phyloP scores from a whole-genome alignment of 2,797 vertebrate species.

The Acipenser oxyrinchus region DNA sequence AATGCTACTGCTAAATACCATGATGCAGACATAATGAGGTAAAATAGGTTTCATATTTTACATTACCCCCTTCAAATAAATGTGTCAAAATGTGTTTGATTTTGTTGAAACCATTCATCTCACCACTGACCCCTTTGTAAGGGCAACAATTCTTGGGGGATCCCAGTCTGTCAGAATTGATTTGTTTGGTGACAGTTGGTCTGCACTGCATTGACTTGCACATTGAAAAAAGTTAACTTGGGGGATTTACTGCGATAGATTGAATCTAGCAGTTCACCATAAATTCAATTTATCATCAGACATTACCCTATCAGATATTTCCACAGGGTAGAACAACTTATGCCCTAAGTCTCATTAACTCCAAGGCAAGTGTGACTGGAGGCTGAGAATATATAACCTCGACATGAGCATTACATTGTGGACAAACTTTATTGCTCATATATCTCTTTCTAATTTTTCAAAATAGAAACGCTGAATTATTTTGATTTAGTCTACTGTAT shows the following conservation, averaged over 20 bases:
- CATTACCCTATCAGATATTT: constrained; percentile 59
- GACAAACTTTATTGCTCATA: constrained; percentile 43
- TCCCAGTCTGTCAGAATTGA: constrained; percentile 52
- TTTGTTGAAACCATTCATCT: constrained; percentile 29
- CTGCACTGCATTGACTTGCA: constrained; percentile 37
- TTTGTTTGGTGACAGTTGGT: constrained; percentile 65
- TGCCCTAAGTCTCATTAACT: constrained; percentile 60
- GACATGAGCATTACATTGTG: constrained; percentile 34
- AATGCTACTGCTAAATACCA: not conserved
- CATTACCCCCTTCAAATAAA: constrained; percentile 29
- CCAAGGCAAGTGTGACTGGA: constrained; percentile 47
- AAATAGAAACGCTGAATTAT: constrained; percentile 11
- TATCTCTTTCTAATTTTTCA: constrained; percentile 18
- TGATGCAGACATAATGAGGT: not conserved
- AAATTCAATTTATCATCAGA: constrained; percentile 70
- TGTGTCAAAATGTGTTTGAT: constrained; percentile 8
- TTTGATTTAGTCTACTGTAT: not conserved
- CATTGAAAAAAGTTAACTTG: constrained; percentile 53
- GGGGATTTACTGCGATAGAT: constrained; percentile 64
- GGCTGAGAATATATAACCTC: constrained; percentile 43
- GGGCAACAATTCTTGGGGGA: constrained; percentile 49
- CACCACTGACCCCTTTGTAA: constrained; percentile 52
- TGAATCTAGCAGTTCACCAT: constrained; percentile 61
- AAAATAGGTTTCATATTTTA: not conserved
- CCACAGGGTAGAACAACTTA: constrained; percentile 44